Evolutionary conservation across 2,113 vertebrate genomes (phyloP).

Genomic region (Marmota monax): DNA sequence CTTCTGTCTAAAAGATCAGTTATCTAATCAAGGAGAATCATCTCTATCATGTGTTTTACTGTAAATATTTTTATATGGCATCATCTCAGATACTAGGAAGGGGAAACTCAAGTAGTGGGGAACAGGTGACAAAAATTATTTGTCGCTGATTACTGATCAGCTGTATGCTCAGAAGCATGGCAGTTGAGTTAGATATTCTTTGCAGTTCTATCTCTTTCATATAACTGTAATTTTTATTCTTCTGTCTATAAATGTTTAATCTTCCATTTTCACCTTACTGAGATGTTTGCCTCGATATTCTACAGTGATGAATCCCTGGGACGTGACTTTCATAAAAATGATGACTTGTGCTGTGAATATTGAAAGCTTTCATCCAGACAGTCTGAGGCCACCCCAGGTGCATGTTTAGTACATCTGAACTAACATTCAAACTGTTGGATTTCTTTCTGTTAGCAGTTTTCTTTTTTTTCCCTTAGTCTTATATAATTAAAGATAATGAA

Average conservation of each 20-base stretch:
- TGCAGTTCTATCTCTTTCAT: conserved; percentile 5
- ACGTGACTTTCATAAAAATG: conserved; percentile 51
- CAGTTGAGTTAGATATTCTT: background rate
- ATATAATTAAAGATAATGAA: background rate
- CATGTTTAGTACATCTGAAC: background rate
- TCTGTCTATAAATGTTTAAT: conserved; percentile 70
- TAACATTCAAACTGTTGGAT: background rate
- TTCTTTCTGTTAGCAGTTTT: conserved; percentile 8
- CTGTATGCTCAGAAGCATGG: background rate
- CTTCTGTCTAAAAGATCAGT: conserved; percentile 21
- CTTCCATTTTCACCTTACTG: conserved; percentile 58
- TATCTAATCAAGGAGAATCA: background rate
- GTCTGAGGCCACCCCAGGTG: background rate
- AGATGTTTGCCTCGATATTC: conserved; percentile 18
- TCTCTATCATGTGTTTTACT: background rate
- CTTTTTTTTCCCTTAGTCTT: background rate
- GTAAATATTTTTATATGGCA: background rate
- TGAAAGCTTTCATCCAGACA: conserved; percentile 39
- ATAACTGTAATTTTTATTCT: conserved; percentile 19
- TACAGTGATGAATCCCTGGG: conserved; percentile 30
- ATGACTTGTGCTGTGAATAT: conserved; percentile 10
- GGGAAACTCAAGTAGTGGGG: background rate
- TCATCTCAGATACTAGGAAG: background rate
- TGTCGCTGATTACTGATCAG: background rate
- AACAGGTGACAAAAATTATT: background rate